phyloP scores from a whole-genome alignment of 2,797 vertebrate genomes.

The Tokudaia muenninki region DNA sequence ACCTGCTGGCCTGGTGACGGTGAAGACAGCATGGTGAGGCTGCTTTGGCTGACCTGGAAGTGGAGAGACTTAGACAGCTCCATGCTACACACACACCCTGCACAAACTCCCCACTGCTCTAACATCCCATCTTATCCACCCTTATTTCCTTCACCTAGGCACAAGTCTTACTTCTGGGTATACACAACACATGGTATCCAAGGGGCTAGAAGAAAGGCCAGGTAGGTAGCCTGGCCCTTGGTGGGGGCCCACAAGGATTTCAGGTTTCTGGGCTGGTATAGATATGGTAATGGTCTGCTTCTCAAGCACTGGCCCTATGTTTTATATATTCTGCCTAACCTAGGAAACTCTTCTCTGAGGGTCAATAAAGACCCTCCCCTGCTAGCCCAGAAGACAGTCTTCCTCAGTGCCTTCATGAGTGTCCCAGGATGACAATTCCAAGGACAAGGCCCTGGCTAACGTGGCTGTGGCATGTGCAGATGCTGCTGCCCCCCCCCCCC shows the following conservation, averaged over 20 bases:
- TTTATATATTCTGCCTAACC: not conserved
- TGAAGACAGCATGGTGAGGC: constrained; percentile 94
- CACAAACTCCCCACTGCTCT: not conserved
- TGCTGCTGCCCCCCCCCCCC: too few species aligned
- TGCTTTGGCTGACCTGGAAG: constrained; percentile 90
- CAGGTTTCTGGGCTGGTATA: not conserved
- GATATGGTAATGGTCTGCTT: not conserved
- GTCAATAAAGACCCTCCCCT: not conserved
- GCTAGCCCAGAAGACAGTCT: not conserved
- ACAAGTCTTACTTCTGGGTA: not conserved
- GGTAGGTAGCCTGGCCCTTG: not conserved
- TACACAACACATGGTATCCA: not conserved
- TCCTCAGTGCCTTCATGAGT: not conserved
- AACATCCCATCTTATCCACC: not conserved
- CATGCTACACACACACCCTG: too few species aligned
- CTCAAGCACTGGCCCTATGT: too few species aligned
- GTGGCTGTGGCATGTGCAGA: not conserved
- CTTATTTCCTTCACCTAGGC: not conserved
- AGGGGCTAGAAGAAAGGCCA: not conserved
- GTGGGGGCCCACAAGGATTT: not conserved
- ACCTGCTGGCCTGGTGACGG: constrained; percentile 95
- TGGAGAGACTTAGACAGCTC: constrained; percentile 38
- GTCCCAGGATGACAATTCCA: not conserved
- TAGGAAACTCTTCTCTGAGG: not conserved
- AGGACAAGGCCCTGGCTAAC: not conserved